Evolutionary conservation across 2,888 invertebrate genomes (phyloP).

Genomic region (Andrena praecox): DNA sequence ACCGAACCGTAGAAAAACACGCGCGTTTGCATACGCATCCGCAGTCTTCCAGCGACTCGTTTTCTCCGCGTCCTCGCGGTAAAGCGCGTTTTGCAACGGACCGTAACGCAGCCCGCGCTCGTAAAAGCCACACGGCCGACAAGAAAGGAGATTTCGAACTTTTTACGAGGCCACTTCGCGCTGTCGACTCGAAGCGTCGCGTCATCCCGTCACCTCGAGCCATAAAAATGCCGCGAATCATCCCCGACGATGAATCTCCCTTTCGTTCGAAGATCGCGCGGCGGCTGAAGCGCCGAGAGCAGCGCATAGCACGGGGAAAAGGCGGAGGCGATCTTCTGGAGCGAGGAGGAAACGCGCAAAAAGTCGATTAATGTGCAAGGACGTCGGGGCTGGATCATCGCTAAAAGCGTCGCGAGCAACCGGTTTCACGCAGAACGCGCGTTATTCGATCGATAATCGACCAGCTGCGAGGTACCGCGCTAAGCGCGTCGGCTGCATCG

Average conservation of each 20-base stretch:
- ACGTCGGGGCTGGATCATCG: constrained; percentile 73
- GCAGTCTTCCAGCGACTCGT: constrained; percentile 12
- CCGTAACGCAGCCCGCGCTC: constrained; percentile 23
- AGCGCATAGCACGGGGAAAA: too few species aligned
- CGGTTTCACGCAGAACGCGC: constrained; percentile 68
- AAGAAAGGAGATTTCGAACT: constrained; percentile 23
- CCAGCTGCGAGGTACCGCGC: not conserved
- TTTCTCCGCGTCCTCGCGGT: constrained; percentile 36
- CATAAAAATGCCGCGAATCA: constrained; percentile 3
- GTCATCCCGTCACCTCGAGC: not conserved
- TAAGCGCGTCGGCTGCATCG: not conserved
- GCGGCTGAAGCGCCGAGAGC: not conserved
- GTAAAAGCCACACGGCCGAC: not conserved
- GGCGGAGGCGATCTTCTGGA: not conserved
- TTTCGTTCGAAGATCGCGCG: constrained; percentile 22
- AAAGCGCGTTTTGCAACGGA: constrained; percentile 32
- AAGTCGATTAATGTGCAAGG: constrained; percentile 61
- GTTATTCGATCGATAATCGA: constrained; percentile 49
- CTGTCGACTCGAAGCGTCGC: not conserved
- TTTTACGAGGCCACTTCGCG: not conserved
- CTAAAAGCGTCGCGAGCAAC: constrained; percentile 75
- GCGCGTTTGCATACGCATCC: constrained; percentile 16
- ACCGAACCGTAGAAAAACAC: not conserved
- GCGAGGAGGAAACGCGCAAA: constrained; percentile 44
- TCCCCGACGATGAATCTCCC: constrained; percentile 14